Evolutionary conservation across 1,140 invertebrate genomes (phyloP).

Genomic region (Drosophila busckii): DNA sequence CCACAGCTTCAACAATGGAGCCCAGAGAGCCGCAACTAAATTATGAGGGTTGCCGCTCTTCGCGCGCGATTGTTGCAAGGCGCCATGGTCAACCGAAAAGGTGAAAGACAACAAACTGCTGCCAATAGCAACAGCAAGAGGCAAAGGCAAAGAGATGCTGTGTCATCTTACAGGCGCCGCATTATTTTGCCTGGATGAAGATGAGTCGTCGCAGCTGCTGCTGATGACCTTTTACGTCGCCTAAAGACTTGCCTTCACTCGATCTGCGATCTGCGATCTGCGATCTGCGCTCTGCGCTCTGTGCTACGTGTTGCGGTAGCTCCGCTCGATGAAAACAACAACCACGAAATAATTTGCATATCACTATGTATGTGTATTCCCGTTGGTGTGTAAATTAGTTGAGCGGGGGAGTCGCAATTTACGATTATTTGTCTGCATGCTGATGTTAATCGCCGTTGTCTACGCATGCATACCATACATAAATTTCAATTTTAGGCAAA

Average conservation of each 20-base stretch:
- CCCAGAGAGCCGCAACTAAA: too few species aligned
- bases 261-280: too few species aligned
- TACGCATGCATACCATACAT: constrained; percentile 44
- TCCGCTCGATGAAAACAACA: constrained; percentile 8
- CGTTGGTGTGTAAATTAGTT: constrained; percentile 31
- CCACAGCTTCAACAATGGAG: background rate
- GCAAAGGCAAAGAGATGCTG: constrained; percentile 40
- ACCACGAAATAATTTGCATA: constrained; percentile 52
- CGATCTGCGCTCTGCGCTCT: too few species aligned
- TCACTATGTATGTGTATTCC: constrained; percentile 51
- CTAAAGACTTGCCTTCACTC: constrained; percentile 58
- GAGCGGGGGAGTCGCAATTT: constrained; percentile 52
- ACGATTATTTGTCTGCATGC: constrained; percentile 58
- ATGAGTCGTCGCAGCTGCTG: constrained; percentile 44
- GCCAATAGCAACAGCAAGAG: constrained; percentile 3
- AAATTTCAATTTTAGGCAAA: constrained; percentile 35
- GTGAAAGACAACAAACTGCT: constrained; percentile 54
- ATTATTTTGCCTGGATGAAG: constrained; percentile 55
- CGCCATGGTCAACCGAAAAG: constrained; percentile 60
- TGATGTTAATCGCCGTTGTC: constrained; percentile 41
- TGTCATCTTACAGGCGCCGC: constrained; percentile 66
- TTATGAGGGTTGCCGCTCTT: background rate
- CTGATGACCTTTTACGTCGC: constrained; percentile 68
- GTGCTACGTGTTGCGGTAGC: too few species aligned
- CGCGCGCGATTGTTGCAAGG: constrained; percentile 39